Evolutionary conservation across 2,797 vertebrate genomes (phyloP), one percentile per base, ranked within the genome.

Genomic region (Hydrophis major): DNA sequence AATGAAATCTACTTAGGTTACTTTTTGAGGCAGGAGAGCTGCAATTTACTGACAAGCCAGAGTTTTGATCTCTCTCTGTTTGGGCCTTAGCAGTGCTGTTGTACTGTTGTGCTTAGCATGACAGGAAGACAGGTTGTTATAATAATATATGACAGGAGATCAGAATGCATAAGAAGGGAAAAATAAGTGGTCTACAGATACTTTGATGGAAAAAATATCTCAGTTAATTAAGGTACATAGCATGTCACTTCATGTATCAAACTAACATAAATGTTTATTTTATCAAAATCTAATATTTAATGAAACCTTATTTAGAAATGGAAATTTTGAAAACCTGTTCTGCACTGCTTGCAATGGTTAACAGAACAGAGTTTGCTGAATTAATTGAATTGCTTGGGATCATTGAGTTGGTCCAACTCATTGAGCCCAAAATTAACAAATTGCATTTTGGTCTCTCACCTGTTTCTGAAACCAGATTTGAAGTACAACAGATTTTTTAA

Each of bases 241-340:
- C 2, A 22, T 74, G 16, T 61, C 57, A 63, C 14, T 91, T 91
- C 28, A 91, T 50, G 47, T 28, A n/a, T 86, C 37, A 50, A 28
- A 63, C 11, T 14, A 22, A 53, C 25, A 37, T 91, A 53, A 66
- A n/a, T 32, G 12, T 87, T 53, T 92, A 27, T 83, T 50, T 66
- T 55, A 63, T 18, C 90, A 86, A 87, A 63, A 50, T 22, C 16
- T 60, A 91, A 22, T 63, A 87, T 8, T 60, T 53, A n/a, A 87
- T 92, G n/a, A 42, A 66, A 47, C 63, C 37, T 90, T 57, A 91
- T 92, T 92, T 66, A 92, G 12, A 92, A 92, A 63, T 11, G 50
- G 14, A 8, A 66, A 8, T 56, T 87, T 92, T 56, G 56, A 90
- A 86, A 42, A 87, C 25, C 14, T 78, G 69, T 42, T 42, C 18